Conservation (phyloP, 2,113 vertebrate genomes). For the Ptychochromis oligacanthus region DNA sequence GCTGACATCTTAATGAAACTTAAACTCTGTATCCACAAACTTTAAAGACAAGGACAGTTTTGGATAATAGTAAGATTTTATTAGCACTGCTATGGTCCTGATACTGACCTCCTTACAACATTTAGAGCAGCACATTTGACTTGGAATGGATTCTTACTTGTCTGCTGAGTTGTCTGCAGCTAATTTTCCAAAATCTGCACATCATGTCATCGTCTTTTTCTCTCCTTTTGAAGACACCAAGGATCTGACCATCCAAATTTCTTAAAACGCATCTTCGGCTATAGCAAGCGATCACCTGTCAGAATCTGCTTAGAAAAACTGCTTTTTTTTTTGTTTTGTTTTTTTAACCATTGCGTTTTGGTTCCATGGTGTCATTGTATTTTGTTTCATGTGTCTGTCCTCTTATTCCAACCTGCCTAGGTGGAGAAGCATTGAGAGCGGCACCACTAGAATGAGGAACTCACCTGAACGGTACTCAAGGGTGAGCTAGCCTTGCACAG, state of each 20-base stretch:
- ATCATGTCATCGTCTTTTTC: conserved; percentile 30
- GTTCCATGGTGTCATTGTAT: conserved; percentile 63
- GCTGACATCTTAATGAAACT: conserved; percentile 25
- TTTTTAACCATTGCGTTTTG: conserved; percentile 57
- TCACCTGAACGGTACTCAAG: conserved; percentile 84
- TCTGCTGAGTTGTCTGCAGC: conserved; percentile 23
- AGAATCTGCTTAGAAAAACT: conserved; percentile 21
- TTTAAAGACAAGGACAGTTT: conserved; percentile 28
- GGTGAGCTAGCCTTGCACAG: conserved; percentile 84
- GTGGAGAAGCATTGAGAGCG: conserved; percentile 79
- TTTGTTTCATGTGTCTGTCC: conserved; percentile 82
- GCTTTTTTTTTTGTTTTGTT: background rate
- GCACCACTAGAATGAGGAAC: conserved; percentile 80
- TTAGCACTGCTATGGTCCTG: background rate
- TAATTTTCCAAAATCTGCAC: conserved; percentile 26
- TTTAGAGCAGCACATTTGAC: conserved; percentile 27
- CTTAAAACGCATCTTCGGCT: conserved; percentile 40
- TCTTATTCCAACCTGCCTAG: conserved; percentile 85
- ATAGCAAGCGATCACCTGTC: conserved; percentile 38
- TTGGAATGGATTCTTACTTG: conserved; percentile 33
- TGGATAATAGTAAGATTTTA: conserved; percentile 34
- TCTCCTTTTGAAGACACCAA: conserved; percentile 55
- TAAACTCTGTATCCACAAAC: conserved; percentile 4
- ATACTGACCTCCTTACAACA: conserved; percentile 9
- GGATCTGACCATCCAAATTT: conserved; percentile 64